These are phyloP conservation scores for Lagocephalus sceleratus DNA, from an alignment of 2,797 vertebrate genomes.

Conservation along the genomic window DNA sequence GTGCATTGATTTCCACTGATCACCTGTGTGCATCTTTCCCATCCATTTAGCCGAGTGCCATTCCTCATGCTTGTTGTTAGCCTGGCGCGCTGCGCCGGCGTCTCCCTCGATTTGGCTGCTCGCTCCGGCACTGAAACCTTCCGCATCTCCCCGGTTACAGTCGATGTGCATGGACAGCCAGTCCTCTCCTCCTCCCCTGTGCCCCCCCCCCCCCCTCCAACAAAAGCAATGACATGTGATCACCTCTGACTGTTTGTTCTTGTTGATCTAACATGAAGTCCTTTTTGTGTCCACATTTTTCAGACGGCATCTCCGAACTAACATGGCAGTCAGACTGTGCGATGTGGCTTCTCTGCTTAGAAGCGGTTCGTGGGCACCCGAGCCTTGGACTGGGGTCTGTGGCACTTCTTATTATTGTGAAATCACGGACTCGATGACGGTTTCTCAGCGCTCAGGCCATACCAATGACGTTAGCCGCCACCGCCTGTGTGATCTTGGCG, in stretches of 20 bases:
- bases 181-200: conserved; percentile 18
- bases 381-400: conserved; percentile 99
- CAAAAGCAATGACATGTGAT: conserved; percentile 77
- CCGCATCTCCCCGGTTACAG: too few relatives aligned
- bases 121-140: too few relatives aligned
- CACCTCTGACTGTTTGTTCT: conserved; percentile 80
- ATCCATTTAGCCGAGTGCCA: conserved; percentile 8
- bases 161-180: conserved; percentile 5
- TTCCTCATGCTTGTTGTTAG: too few relatives aligned
- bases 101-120: too few relatives aligned
- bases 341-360: conserved; percentile 99
- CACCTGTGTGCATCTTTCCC: conserved; percentile 19
- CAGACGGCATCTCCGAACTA: conserved; percentile 98
- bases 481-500: conserved; percentile 13
- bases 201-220: conserved; percentile 30
- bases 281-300: conserved; percentile 99
- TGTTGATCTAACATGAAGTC: conserved; percentile 92
- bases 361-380: conserved; percentile 99
- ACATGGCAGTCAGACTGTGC: conserved; percentile 99
- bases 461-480: conserved; percentile 76
- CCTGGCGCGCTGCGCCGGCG: too few relatives aligned
- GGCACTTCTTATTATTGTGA: conserved; percentile 78
- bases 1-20: conserved; percentile 20
- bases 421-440: conserved; percentile 75
- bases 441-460: conserved; percentile 83